Evolutionary conservation across 2,113 vertebrate species (phyloP).

Genomic region (Trematomus loennbergii): DNA sequence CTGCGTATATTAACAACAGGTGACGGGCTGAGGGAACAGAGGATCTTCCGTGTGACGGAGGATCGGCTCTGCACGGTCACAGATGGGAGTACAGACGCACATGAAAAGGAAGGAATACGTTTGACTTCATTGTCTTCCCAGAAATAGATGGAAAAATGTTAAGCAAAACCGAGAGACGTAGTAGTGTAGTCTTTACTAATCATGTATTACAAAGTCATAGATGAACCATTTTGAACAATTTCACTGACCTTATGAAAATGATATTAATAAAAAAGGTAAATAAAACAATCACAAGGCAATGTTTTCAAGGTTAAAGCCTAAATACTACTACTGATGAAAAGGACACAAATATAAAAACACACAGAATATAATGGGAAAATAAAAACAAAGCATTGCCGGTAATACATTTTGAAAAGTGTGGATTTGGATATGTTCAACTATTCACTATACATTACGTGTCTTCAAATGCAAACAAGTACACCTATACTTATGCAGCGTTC

Average conservation of each 20-base stretch:
- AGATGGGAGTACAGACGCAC: slow-evolving; percentile 20
- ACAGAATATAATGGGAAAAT: neutral
- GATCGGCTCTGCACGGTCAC: slow-evolving; percentile 22
- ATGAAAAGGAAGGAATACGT: neutral
- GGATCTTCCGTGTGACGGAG: slow-evolving; percentile 54
- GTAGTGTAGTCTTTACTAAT: slow-evolving; percentile 53
- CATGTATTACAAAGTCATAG: slow-evolving; percentile 63
- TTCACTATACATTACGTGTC: slow-evolving; percentile 14
- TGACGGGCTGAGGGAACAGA: slow-evolving; percentile 80
- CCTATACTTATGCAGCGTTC: slow-evolving; percentile 9
- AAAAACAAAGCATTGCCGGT: slow-evolving; percentile 8
- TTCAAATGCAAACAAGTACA: slow-evolving; percentile 6
- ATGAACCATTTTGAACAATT: slow-evolving; percentile 43
- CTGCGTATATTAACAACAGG: slow-evolving; percentile 93
- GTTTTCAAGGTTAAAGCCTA: slow-evolving; percentile 16
- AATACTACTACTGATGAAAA: slow-evolving; percentile 17
- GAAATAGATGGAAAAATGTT: neutral
- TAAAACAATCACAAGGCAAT: slow-evolving; percentile 41
- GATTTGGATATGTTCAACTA: neutral
- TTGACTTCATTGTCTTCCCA: slow-evolving; percentile 17
- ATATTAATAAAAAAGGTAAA: slow-evolving; percentile 36
- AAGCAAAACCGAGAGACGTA: neutral
- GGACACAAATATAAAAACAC: slow-evolving; percentile 18
- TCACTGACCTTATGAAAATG: slow-evolving; percentile 29
- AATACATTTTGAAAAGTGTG: slow-evolving; percentile 22